phyloP scores from a whole-genome alignment of 2,113 vertebrate species.

The Lamprologus callipterus region DNA sequence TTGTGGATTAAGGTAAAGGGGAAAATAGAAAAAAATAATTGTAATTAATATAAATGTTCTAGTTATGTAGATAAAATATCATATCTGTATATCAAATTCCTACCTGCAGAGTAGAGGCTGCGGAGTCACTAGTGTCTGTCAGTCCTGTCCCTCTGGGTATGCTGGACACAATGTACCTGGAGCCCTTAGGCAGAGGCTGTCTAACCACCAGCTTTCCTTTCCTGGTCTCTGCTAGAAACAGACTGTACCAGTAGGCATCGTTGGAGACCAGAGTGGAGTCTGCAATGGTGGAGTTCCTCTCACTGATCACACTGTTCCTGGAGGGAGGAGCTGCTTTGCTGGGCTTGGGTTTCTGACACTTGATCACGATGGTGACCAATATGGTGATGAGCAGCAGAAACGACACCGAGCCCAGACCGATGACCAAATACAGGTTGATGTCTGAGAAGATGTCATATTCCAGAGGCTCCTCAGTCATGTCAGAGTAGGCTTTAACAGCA shows the following conservation, averaged over 20 bases:
- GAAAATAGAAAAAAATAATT: fast-evolving
- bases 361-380: slow-evolving; percentile 62
- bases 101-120: slow-evolving; percentile 62
- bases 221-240: slow-evolving; percentile 64
- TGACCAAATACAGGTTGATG: slow-evolving; percentile 58
- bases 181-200: slow-evolving; percentile 38
- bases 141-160: slow-evolving; percentile 54
- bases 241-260: not conserved
- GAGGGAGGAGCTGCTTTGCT: slow-evolving; percentile 3
- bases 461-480: slow-evolving; percentile 71
- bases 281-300: slow-evolving; percentile 60
- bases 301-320: slow-evolving; percentile 65
- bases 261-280: slow-evolving; percentile 67
- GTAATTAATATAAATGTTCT: fast-evolving
- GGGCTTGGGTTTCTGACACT: slow-evolving; percentile 54
- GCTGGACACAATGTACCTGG: slow-evolving; percentile 66
- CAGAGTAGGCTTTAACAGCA: slow-evolving; percentile 55
- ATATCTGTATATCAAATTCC: not conserved
- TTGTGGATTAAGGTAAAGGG: not conserved
- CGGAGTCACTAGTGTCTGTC: slow-evolving; percentile 53
- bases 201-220: slow-evolving; percentile 65
- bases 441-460: slow-evolving; percentile 70
- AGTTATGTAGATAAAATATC: not conserved
- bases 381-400: slow-evolving; percentile 74
- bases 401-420: slow-evolving; percentile 71